phyloP scores from a whole-genome alignment of 2,797 vertebrate genomes.

The Sebastes steindachneri region DNA sequence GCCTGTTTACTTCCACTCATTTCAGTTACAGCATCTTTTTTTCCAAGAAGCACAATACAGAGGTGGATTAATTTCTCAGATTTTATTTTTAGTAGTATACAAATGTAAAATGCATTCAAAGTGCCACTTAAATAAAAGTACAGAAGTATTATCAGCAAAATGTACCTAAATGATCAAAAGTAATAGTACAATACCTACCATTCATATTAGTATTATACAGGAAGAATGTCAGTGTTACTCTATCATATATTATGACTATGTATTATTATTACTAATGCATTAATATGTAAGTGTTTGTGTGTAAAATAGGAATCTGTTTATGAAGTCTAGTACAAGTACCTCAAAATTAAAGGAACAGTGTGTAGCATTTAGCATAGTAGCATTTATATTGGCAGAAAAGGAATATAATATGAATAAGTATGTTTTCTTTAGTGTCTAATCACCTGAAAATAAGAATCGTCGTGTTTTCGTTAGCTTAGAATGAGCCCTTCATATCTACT shows the following conservation, averaged over 20 bases:
- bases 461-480: no score
- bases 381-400: no score
- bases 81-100: not conserved
- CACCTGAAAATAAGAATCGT: no score
- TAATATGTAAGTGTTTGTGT: not conserved
- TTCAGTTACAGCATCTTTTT: not conserved
- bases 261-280: not conserved
- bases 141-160: no score
- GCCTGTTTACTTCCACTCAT: not conserved
- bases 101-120: not conserved
- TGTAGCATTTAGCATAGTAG: no score
- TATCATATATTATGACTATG: not conserved
- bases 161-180: no score
- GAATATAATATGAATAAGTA: no score
- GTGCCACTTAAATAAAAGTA: no score
- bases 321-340: not conserved
- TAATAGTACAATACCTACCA: no score
- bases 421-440: no score
- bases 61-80: not conserved
- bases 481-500: no score
- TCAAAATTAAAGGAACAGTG: not conserved
- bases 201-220: not conserved
- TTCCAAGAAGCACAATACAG: not conserved
- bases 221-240: not conserved
- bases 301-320: not conserved